Evolutionary conservation across 2,113 vertebrate genomes (phyloP), one percentile per base, ranked within the genome.

Genomic region (Rallus limicola): DNA sequence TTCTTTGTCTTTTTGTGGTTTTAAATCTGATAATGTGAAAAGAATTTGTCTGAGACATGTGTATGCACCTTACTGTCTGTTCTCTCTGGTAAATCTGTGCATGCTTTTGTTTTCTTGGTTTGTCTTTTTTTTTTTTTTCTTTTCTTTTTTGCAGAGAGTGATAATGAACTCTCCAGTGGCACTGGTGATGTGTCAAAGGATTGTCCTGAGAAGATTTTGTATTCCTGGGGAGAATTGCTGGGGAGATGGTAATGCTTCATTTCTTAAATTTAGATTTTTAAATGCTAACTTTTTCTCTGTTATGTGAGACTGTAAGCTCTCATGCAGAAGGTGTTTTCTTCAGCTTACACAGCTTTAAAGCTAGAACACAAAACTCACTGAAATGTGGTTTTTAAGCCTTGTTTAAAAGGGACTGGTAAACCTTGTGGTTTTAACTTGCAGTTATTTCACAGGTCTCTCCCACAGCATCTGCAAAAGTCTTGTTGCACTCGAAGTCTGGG

Each of bases 141-240:
- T 44, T 48, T 74, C 6, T 56, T 36, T 23, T 95, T 86, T 98
- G 8, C 97, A 99, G 99, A 99, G 56, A 99, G 99, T 78, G 99
- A 99, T 98, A 99, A 98, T 92, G 99, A 99, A 96, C 99, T 99
- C 81, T 99, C 99, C 90, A 99, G 99, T 96, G 99, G 99, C 87
- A 99, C 99, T 28, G 99, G 99, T 48, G 99, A 99, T 56, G 99
- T 99, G 92, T 99, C 99, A 78, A 99, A 99, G 97, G 99, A 99
- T 92, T 99, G 99, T 97, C 99, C 99, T 36, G 99, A 99, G 98
- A 99, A 99, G 97, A 99, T 99, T 91, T 96, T 99, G 44, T 99
- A 99, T 97, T 99, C 99, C 93, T 99, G 99, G 99, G 99, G 99
- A 97, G 98, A 98, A 85, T 98, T 99, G 83, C 98, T 99, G 75